phyloP scores from a whole-genome alignment of 2,888 invertebrate genomes.

The Crocallis elinguaria region DNA sequence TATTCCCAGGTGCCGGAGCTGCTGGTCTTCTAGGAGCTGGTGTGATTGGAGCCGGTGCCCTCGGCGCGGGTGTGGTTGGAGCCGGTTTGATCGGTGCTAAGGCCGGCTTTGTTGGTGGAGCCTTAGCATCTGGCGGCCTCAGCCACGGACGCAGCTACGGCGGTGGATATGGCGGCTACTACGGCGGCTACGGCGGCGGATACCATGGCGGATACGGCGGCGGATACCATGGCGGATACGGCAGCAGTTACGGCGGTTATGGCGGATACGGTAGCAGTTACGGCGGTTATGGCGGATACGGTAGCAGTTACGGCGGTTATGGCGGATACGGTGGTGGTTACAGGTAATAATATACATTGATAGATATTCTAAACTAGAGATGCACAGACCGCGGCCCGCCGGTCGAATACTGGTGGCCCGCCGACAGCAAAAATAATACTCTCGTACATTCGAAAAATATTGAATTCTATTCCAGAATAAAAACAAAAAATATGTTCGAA shows the following conservation, averaged over 20 bases:
- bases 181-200: slow-evolving; percentile 46
- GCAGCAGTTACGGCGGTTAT: slow-evolving; percentile 33
- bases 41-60: slow-evolving; percentile 51
- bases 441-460: too few species aligned
- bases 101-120: slow-evolving; percentile 70
- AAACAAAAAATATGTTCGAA: too few species aligned
- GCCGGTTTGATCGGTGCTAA: slow-evolving; percentile 67
- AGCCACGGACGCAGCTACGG: slow-evolving; percentile 50
- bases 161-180: slow-evolving; percentile 37
- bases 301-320: slow-evolving; percentile 31
- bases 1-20: slow-evolving; percentile 50
- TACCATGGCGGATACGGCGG: slow-evolving; percentile 43
- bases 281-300: slow-evolving; percentile 33
- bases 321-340: slow-evolving; percentile 32
- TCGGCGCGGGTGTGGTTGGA: slow-evolving; percentile 65
- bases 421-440: too few species aligned
- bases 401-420: too few species aligned
- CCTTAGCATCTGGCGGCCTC: slow-evolving; percentile 57
- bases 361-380: too few species aligned
- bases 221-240: slow-evolving; percentile 43
- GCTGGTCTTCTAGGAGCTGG: slow-evolving; percentile 56
- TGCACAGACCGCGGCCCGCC: too few species aligned
- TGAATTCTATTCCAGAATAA: too few species aligned
- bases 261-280: slow-evolving; percentile 42
- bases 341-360: too few species aligned